Evolutionary conservation across 2,797 vertebrate genomes (phyloP).

Genomic region (Chromis chromis): DNA sequence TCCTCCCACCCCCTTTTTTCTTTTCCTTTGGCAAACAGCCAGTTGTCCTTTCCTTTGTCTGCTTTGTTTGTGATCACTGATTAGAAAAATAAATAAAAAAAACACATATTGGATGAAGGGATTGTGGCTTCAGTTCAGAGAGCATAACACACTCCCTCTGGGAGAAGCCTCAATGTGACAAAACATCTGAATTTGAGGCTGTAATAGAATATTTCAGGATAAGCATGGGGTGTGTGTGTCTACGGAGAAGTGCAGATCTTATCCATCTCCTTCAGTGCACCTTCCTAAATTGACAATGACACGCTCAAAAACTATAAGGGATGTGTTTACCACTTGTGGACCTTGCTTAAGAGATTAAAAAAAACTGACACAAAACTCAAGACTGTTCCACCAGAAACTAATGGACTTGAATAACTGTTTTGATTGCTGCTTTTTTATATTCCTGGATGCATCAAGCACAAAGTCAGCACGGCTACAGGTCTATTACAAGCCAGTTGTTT

Average conservation of each 20-base stretch:
- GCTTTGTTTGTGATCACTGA: constrained; percentile 58
- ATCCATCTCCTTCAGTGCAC: neutral
- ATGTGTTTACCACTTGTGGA: neutral
- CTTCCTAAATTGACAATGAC: neutral
- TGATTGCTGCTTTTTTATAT: neutral
- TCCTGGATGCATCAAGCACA: neutral
- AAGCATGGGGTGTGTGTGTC: neutral
- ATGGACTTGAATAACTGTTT: neutral
- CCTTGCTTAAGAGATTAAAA: neutral
- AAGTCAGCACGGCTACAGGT: neutral
- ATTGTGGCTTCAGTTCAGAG: constrained; percentile 16
- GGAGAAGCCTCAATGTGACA: constrained; percentile 1
- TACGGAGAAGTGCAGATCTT: neutral
- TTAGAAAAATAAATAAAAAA: constrained; percentile 54
- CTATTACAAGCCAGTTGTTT: too few species aligned
- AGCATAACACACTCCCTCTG: neutral
- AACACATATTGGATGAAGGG: constrained; percentile 34
- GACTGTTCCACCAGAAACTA: neutral
- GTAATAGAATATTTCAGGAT: neutral
- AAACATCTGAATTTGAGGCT: constrained; percentile 20
- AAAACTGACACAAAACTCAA: neutral
- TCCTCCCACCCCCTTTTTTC: constrained; percentile 6
- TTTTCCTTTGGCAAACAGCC: constrained; percentile 49
- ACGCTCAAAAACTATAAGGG: neutral
- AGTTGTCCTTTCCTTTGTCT: constrained; percentile 68